phyloP scores from a whole-genome alignment of 2,113 vertebrate genomes.

The Chaetorhynchus papuensis region DNA sequence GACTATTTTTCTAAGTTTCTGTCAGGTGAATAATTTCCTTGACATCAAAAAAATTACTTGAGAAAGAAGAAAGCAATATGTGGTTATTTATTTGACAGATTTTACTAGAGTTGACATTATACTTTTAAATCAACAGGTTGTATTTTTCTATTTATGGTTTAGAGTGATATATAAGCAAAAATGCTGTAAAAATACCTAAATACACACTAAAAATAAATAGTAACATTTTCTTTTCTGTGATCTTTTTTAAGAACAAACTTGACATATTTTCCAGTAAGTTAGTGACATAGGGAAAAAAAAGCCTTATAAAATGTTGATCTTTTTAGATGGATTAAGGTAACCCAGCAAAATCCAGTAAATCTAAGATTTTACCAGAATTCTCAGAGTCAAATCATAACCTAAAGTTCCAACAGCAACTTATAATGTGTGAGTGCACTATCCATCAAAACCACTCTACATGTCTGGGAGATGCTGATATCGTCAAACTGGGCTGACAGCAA shows the following conservation, averaged over 20 bases:
- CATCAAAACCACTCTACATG: fast-evolving
- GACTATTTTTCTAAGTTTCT: neutral
- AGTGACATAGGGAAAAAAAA: neutral
- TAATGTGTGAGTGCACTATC: fast-evolving
- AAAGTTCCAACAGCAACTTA: neutral
- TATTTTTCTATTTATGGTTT: neutral
- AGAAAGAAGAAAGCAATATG: neutral
- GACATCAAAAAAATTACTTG: neutral
- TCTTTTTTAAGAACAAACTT: neutral
- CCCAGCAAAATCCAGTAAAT: neutral
- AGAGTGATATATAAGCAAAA: neutral
- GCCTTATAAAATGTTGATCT: neutral
- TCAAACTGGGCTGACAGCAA: neutral
- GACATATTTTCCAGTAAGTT: neutral
- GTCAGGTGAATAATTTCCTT: neutral
- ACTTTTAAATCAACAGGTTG: neutral
- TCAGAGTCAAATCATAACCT: neutral
- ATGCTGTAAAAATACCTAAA: neutral
- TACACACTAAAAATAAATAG: neutral
- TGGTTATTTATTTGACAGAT: neutral
- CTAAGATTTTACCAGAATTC: neutral
- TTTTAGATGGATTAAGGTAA: neutral
- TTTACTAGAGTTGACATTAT: neutral
- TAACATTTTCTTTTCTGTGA: neutral
- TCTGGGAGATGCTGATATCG: neutral